Evolutionary conservation across 2,113 vertebrate species (phyloP), one percentile per base, ranked within the genome.

Genomic region (Trichechus manatus): DNA sequence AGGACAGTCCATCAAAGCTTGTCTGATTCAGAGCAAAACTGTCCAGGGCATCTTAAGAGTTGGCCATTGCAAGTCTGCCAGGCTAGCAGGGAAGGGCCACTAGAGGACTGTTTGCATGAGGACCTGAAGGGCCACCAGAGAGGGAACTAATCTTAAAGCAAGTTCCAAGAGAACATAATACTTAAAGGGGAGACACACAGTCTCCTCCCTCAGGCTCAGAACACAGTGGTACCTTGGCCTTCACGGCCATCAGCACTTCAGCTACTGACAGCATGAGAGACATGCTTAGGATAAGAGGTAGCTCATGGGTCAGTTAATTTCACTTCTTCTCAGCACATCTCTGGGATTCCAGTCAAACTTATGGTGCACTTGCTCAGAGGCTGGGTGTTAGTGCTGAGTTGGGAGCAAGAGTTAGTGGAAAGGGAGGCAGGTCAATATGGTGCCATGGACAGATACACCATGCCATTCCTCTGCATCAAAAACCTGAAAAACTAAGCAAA

Each of bases 191-290:
- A 64, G 68, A 63, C 14, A 56, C 10, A 84, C 61, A 70, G 47
- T 47, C 72, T 93, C 27, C 63, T 6, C 29, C 15, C n/a, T 70
- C 29, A 33, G n/a, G 63, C 27, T 79, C 50, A 70, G 33, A 81
- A 82, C 9, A 44, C 9, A 3, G 61, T 70, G 47, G 25, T n/a
- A 87, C n/a, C 79, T 70, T 42, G 50, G 33, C 77, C 20, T 20
- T 50, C 44, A 9, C 19, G 27, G 50, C 20, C 47, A 68, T 47
- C 2, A 2, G 36, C 81, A 22, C 39, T 42, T 39, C 3, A 3
- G 29, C 74, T 93, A 4, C 86, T 93, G 91, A 29, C 78, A 75
- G 27, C 36, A 92, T 64, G 64, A 93, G 79, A 72, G 56, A 31
- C 33, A 20, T 68, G 15, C 33, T 75, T 78, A 86, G 68, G 33